Evolutionary conservation across 92 coral and sea anemone genomes (phyloP), one percentile per base, ranked within the genome.

Genomic region (Montipora capitata): DNA sequence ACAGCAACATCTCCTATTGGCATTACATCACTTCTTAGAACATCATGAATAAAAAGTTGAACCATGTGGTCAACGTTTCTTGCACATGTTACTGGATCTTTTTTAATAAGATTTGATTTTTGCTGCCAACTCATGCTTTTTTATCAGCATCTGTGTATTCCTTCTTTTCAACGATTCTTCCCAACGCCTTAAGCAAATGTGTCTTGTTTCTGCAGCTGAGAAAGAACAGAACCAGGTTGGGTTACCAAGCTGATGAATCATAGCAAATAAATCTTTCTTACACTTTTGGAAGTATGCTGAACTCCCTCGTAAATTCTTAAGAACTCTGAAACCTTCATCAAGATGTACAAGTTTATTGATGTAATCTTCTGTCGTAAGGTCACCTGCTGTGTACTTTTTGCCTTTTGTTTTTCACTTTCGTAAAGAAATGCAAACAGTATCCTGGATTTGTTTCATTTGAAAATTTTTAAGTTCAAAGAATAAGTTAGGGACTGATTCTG

Each of bases 311-410:
- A 92, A 40, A 76, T 92, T 90, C 83, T 54, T 90, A 27, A 95
- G 58, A n/a, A 95, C 98, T 87, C 98, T 83, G 40, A 86, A 92
- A 3, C 96, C 98, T 92, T 95, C 98, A 92, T 92, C 94, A 68
- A 94, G 91, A 80, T 84, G 87, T 13, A 94, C 63, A 45, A 94
- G 67, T 7, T 92, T 92, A 63, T 92, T 74, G 0, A 92, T n/a
- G 17, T 41, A 59, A 6, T 83, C 83, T 5, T 83, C 91, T n/a
- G 83, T 57, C 71, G 90, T 94, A 0, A 92, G 44, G 9, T 92
- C 93, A 77, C 93, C 96, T 7, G 95, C 96, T n/a, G 94, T 94
- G 74, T 82, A 94, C 78, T 72, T 92, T 75, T 90, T 94, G 4
- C 96, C 93, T 70, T 94, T 94, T 8, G 90, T 89, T 76, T 92